phyloP scores from a whole-genome alignment of 2,113 vertebrate species.

The Ursus arctos region DNA sequence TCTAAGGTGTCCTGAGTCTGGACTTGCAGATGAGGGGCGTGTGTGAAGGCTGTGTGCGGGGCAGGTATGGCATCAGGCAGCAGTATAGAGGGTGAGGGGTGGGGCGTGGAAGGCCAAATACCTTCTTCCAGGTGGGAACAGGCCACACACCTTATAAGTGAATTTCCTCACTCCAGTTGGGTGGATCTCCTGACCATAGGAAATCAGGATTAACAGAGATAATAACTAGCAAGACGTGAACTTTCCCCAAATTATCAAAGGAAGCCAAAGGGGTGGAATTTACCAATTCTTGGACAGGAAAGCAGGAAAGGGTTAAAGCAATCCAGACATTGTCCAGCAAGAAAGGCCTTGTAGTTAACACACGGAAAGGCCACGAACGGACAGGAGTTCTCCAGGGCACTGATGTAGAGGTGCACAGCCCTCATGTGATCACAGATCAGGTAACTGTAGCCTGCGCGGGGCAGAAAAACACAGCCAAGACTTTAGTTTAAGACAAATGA shows the following conservation, averaged over 20 bases:
- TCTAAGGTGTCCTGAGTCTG: neutral
- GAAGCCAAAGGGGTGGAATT: neutral
- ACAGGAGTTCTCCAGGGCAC: slow-evolving; percentile 91
- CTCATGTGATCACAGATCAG: slow-evolving; percentile 99
- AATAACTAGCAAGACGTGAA: neutral
- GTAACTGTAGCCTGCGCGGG: slow-evolving; percentile 92
- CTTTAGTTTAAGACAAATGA: neutral
- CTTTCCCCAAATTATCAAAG: neutral
- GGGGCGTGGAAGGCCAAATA: neutral
- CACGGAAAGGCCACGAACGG: slow-evolving; percentile 92
- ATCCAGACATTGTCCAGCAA: slow-evolving; percentile 90
- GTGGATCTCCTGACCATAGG: neutral
- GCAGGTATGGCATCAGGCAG: neutral
- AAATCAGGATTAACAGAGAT: neutral
- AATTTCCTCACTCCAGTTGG: neutral
- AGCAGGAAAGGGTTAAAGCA: slow-evolving; percentile 88
- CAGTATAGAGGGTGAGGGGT: neutral
- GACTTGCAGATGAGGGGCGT: neutral
- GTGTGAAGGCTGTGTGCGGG: no score
- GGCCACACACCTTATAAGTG: neutral
- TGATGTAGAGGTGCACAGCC: slow-evolving; percentile 95
- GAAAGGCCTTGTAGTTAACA: slow-evolving; percentile 91
- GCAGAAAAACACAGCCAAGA: neutral
- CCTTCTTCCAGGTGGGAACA: neutral
- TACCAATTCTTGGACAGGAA: slow-evolving; percentile 95